phyloP scores from a whole-genome alignment of 2,113 vertebrate genomes.

The Clarias batrachus region DNA sequence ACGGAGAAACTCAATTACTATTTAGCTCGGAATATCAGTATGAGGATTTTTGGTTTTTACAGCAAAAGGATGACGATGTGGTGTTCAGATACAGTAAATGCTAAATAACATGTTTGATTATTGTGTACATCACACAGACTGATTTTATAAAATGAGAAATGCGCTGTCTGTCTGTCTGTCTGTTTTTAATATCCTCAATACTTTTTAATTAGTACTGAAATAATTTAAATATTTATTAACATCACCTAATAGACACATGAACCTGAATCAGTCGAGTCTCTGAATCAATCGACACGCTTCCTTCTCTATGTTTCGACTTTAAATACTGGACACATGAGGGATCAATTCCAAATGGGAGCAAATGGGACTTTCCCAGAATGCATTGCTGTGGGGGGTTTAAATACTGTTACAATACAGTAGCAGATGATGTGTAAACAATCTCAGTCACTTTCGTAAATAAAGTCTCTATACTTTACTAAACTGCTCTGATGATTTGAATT shows the following conservation, averaged over 20 bases:
- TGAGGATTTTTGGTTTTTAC: not conserved
- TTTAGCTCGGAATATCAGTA: not conserved
- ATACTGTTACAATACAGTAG: no score
- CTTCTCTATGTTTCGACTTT: not conserved
- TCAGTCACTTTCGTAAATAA: not conserved
- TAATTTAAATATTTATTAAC: conserved; percentile 22
- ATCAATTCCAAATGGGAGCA: not conserved
- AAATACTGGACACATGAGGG: not conserved
- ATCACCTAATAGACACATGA: not conserved
- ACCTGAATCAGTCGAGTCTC: not conserved
- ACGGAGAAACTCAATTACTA: no score
- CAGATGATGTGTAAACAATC: not conserved
- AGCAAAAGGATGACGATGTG: not conserved
- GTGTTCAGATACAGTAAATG: not conserved
- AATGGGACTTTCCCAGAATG: not conserved
- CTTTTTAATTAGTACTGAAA: not conserved
- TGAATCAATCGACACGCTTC: not conserved
- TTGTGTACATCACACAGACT: not conserved
- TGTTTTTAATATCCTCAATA: not conserved
- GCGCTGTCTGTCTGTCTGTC: no score
- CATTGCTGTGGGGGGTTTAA: not conserved
- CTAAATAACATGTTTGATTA: not conserved
- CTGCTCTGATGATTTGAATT: not conserved
- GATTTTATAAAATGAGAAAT: not conserved
- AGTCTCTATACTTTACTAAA: not conserved